Evolutionary conservation across 2,113 vertebrate genomes (phyloP).

Genomic region (Callopanchax toddi): DNA sequence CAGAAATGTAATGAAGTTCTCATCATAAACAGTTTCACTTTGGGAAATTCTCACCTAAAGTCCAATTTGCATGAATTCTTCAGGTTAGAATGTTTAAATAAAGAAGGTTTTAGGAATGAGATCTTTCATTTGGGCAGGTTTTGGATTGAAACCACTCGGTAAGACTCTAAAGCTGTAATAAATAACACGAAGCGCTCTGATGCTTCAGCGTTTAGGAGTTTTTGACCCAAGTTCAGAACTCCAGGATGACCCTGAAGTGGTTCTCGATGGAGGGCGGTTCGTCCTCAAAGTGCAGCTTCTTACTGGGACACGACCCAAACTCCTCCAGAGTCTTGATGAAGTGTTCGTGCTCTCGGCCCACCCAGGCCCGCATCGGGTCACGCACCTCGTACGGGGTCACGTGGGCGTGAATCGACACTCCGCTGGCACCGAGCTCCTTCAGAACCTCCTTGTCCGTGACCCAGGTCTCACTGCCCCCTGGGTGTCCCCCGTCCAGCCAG

Average conservation of each 20-base stretch:
- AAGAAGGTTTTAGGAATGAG: too few relatives aligned
- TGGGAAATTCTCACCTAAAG: too few relatives aligned
- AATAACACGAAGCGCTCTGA: too few relatives aligned
- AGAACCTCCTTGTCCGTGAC: constrained; percentile 86
- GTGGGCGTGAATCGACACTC: constrained; percentile 87
- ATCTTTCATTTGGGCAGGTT: too few relatives aligned
- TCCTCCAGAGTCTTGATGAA: constrained; percentile 89
- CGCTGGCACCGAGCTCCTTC: constrained; percentile 85
- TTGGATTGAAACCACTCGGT: too few relatives aligned
- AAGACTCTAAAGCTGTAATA: too few relatives aligned
- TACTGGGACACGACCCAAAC: constrained; percentile 82
- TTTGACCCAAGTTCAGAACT: constrained; percentile 68
- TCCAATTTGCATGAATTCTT: too few relatives aligned
- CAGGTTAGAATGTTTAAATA: too few relatives aligned
- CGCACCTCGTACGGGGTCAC: constrained; percentile 95
- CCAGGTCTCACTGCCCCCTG: constrained; percentile 95
- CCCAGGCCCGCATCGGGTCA: constrained; percentile 95
- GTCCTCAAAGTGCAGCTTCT: constrained; percentile 90
- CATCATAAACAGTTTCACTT: too few relatives aligned
- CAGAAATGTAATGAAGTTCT: too few relatives aligned
- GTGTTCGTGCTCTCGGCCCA: constrained; percentile 89
- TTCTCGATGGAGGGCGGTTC: constrained; percentile 90
- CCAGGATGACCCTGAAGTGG: constrained; percentile 93
- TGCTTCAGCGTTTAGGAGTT: background rate
- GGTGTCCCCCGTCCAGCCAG: constrained; percentile 97